Conservation (phyloP, 2,797 vertebrate genomes). For the Epinephelus malabaricus region DNA sequence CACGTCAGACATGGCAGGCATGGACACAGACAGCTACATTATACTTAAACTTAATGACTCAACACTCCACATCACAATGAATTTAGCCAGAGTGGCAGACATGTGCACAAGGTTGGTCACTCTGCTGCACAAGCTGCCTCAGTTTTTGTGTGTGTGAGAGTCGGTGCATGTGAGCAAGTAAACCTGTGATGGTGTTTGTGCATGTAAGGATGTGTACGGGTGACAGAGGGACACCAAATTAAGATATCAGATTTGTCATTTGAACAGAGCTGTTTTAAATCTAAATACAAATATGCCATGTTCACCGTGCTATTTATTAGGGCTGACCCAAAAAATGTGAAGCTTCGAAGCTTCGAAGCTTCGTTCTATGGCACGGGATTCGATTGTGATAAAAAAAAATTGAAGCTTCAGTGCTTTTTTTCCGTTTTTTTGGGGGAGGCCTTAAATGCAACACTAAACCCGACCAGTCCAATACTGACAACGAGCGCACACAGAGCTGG, state of each 20-base stretch:
- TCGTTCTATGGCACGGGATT: too few relatives aligned
- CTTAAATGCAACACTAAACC: too few relatives aligned
- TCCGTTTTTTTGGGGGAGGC: too few relatives aligned
- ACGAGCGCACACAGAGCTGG: too few relatives aligned
- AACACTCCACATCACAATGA: slow-evolving; percentile 66
- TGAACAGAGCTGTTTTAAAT: neutral
- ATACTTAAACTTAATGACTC: slow-evolving; percentile 74
- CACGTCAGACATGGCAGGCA: slow-evolving; percentile 48
- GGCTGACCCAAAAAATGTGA: too few relatives aligned
- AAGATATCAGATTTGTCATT: neutral
- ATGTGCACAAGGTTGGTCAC: slow-evolving; percentile 39
- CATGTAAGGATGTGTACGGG: neutral
- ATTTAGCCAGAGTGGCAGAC: slow-evolving; percentile 54
- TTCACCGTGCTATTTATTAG: neutral
- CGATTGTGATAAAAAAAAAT: too few relatives aligned
- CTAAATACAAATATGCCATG: neutral
- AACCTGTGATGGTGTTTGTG: neutral
- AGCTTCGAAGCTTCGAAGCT: too few relatives aligned
- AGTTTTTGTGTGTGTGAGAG: neutral
- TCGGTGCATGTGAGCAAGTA: neutral
- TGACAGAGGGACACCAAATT: neutral
- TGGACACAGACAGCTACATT: slow-evolving; percentile 41
- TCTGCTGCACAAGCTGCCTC: slow-evolving; percentile 39
- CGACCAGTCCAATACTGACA: too few relatives aligned
- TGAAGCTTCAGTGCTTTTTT: too few relatives aligned